Evolutionary conservation across 1,140 invertebrate species (phyloP).

Genomic region (Stratiolaelaps scimitus): DNA sequence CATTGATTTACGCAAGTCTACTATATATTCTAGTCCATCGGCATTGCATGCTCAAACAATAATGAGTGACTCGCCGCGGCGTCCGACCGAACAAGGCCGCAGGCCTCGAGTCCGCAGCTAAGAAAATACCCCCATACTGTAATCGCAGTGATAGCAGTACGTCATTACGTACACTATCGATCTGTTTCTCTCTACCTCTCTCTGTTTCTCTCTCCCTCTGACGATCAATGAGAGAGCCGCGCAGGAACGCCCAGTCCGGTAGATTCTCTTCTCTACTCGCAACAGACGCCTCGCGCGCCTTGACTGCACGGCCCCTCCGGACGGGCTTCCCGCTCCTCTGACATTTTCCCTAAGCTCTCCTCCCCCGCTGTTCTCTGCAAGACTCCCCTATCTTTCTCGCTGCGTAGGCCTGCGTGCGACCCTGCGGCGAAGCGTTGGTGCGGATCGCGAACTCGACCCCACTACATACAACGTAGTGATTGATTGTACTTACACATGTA

Average conservation of each 20-base stretch:
- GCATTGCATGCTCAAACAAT: constrained; percentile 7
- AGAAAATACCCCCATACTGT: too few species aligned
- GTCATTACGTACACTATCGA: too few species aligned
- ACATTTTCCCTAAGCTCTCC: neutral
- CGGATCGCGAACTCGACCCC: too few species aligned
- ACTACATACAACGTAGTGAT: neutral
- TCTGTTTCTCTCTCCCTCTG: too few species aligned
- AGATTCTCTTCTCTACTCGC: neutral
- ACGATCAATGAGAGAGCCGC: neutral
- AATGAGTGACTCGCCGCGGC: constrained; percentile 21
- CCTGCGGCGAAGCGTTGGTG: constrained; percentile 22
- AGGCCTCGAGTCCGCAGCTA: constrained; percentile 18
- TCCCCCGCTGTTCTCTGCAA: neutral
- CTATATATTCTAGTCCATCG: neutral
- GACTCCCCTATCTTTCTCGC: constrained; percentile 5
- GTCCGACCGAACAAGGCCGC: neutral
- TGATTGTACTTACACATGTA: neutral
- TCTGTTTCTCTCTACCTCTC: too few species aligned
- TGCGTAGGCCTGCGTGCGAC: constrained; percentile 17
- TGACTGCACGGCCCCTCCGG: too few species aligned
- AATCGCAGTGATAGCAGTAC: too few species aligned
- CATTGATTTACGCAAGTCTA: constrained; percentile 1
- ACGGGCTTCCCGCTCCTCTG: neutral
- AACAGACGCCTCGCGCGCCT: neutral
- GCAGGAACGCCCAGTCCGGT: neutral